A percentile compares a stretch with the other conserved stretches of the same genome.
Conservation (phyloP, 2,888 invertebrate species). For the Lapara coniferarum region DNA sequence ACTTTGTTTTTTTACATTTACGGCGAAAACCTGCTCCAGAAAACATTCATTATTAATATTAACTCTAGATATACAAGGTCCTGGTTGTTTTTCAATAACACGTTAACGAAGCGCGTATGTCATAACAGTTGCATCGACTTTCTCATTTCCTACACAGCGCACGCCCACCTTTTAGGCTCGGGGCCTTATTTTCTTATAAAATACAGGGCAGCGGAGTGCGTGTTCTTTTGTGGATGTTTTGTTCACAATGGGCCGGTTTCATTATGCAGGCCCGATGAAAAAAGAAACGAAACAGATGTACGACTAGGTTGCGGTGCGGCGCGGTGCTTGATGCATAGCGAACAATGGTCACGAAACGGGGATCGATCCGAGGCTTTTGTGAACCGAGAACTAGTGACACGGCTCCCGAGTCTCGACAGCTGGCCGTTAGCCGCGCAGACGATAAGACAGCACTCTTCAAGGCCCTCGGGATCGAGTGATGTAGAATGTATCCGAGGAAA, state of each 20-base stretch:
- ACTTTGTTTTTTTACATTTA: background rate
- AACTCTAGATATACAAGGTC: conserved; percentile 48
- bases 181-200: conserved; percentile 76
- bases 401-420: conserved; percentile 46
- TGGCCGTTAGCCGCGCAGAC: conserved; percentile 50
- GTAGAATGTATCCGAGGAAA: background rate
- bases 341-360: conserved; percentile 78
- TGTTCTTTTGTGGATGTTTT: conserved; percentile 79
- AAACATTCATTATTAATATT: background rate
- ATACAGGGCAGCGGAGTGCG: conserved; percentile 64
- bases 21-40: background rate
- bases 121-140: conserved; percentile 78
- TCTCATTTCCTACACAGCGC: conserved; percentile 74
- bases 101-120: conserved; percentile 72
- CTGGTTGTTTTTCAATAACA: conserved; percentile 70
- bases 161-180: conserved; percentile 76
- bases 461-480: conserved; percentile 8
- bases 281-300: conserved; percentile 82
- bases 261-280: conserved; percentile 77
- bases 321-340: conserved; percentile 59
- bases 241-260: conserved; percentile 77
- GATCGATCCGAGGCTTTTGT: conserved; percentile 78
- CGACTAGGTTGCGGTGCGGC: conserved; percentile 47
- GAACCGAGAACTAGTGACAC: conserved; percentile 51
- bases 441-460: conserved; percentile 29